Percentiles rank a stretch among this genome's conserved stretches.
phyloP scores from a whole-genome alignment of 2,113 vertebrate genomes.

The Ciconia maguari region DNA sequence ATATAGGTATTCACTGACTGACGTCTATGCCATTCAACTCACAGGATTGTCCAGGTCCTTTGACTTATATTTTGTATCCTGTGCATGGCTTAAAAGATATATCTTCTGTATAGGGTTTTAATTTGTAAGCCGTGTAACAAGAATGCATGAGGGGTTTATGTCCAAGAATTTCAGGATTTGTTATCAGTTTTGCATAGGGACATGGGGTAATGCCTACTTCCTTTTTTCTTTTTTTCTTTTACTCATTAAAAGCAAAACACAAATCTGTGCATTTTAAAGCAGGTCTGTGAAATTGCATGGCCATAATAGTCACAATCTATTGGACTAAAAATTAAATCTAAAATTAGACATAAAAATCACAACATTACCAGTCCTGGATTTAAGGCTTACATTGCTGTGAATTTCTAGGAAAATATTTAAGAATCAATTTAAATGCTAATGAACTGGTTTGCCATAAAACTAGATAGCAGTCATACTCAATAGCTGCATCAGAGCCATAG shows the following conservation, averaged over 20 bases:
- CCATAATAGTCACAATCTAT: not conserved
- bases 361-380: conserved; percentile 8
- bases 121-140: not conserved
- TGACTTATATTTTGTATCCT: not conserved
- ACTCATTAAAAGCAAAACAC: not conserved
- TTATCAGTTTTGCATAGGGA: not conserved
- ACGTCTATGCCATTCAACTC: not conserved
- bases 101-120: not conserved
- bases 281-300: not conserved
- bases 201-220: not conserved
- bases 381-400: conserved; percentile 8
- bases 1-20: not conserved
- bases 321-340: not conserved
- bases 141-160: not conserved
- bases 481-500: not conserved
- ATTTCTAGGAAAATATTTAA: conserved; percentile 52
- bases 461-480: not conserved
- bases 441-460: conserved; percentile 14
- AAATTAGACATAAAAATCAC: conserved; percentile 46
- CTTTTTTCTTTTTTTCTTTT: not conserved
- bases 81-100: not conserved
- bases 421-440: conserved; percentile 68
- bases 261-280: conserved; percentile 38
- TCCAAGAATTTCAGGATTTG: not conserved
- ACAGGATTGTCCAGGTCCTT: not conserved